A percentile compares a stretch with the other conserved stretches of the same genome.
These are phyloP conservation scores for Aleadryas rufinucha DNA, from an alignment of 2,113 vertebrate genomes.

Conservation along the genomic window DNA sequence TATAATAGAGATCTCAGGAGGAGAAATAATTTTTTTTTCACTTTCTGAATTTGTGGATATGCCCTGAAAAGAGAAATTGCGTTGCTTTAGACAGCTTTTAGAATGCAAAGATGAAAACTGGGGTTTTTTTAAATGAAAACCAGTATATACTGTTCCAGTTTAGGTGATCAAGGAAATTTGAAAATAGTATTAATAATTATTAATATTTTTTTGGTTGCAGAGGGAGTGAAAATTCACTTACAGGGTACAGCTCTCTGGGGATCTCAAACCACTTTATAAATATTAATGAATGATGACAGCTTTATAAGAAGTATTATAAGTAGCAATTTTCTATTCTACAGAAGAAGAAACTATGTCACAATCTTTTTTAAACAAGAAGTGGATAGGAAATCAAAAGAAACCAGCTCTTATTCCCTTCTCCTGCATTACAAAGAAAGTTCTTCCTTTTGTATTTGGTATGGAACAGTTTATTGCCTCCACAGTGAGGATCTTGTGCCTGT, in stretches of 20 bases:
- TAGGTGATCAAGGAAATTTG: not conserved
- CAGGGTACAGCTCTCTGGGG: not conserved
- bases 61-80: not conserved
- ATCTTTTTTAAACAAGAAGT: not conserved
- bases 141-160: not conserved
- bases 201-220: not conserved
- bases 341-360: not conserved
- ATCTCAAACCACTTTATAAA: not conserved
- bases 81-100: conserved; percentile 2
- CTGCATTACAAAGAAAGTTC: not conserved
- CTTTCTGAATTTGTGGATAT: not conserved
- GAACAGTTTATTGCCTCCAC: not conserved
- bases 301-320: not conserved
- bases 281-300: not conserved
- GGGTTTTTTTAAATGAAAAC: not conserved
- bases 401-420: not conserved
- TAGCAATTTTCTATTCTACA: not conserved
- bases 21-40: not conserved
- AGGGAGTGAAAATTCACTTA: not conserved
- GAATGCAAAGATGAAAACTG: not conserved
- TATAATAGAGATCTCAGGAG: not conserved
- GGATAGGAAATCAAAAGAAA: not conserved
- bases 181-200: not conserved
- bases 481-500: not conserved
- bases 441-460: not conserved